Evolutionary conservation across 2,113 vertebrate species (phyloP).

Genomic region (Eurystomus gularis): DNA sequence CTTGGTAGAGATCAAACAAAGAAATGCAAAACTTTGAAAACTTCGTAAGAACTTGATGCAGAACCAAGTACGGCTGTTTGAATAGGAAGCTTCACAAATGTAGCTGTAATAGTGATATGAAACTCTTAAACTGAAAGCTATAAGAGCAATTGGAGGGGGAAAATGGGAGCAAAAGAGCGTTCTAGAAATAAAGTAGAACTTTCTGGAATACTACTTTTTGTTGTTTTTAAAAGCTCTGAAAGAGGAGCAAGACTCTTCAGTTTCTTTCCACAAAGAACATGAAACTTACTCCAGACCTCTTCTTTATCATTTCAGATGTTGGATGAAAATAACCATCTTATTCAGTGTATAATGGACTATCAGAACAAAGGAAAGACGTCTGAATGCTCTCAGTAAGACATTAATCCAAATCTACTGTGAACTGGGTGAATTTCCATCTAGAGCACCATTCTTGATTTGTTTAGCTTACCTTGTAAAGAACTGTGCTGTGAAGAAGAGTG

Average conservation of each 20-base stretch:
- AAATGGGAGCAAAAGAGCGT: neutral
- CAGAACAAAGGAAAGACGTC: constrained; percentile 99
- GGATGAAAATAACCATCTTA: constrained; percentile 99
- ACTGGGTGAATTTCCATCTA: neutral
- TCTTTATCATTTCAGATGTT: constrained; percentile 85
- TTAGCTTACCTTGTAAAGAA: neutral
- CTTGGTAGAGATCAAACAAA: neutral
- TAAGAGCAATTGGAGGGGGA: neutral
- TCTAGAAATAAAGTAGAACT: neutral
- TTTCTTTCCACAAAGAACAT: neutral
- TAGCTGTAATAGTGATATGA: neutral
- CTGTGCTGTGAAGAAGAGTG: neutral
- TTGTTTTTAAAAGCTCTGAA: neutral
- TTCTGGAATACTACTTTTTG: neutral
- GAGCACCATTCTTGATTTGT: neutral
- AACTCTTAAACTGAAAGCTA: neutral
- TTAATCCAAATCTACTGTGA: constrained; percentile 22
- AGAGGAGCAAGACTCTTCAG: neutral
- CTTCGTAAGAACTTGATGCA: neutral
- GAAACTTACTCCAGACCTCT: constrained; percentile 20
- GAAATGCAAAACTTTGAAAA: neutral
- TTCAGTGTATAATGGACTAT: constrained; percentile 99
- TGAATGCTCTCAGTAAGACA: constrained; percentile 97
- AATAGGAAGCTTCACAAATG: neutral
- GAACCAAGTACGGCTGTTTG: neutral